A percentile compares a stretch with the other conserved stretches of the same genome.
These are phyloP conservation scores for Micrasema longulum DNA, from an alignment of 1,140 invertebrate species.

Conservation along the genomic window DNA sequence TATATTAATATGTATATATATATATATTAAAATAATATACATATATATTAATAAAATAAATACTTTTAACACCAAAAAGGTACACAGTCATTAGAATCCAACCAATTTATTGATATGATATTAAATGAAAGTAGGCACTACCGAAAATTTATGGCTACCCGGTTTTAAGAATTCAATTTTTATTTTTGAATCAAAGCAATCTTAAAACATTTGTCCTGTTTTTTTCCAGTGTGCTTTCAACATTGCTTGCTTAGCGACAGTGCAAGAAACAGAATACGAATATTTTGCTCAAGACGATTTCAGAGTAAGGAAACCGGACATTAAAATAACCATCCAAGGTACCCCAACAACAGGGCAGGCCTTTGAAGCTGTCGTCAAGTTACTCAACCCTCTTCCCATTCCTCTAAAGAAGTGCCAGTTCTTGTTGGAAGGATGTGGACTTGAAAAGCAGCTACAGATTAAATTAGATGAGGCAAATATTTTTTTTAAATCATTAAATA, in stretches of 20 bases:
- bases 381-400: conserved; percentile 87
- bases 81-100: too few species aligned
- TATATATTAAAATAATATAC: too few species aligned
- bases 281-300: conserved; percentile 93
- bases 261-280: conserved; percentile 86
- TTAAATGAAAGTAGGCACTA: too few species aligned
- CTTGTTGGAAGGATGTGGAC: conserved; percentile 82
- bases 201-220: too few species aligned
- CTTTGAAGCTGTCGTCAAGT: conserved; percentile 75
- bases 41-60: too few species aligned
- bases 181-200: too few species aligned
- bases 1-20: too few species aligned
- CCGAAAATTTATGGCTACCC: too few species aligned
- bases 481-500: conserved; percentile 7
- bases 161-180: too few species aligned
- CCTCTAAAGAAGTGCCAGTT: conserved; percentile 81
- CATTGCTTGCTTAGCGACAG: conserved; percentile 82
- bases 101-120: too few species aligned
- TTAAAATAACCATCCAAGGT: conserved; percentile 78
- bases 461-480: conserved; percentile 71
- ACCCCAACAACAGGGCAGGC: conserved; percentile 74
- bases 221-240: conserved; percentile 81
- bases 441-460: conserved; percentile 78
- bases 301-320: conserved; percentile 88
- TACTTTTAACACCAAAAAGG: too few species aligned